phyloP scores from a whole-genome alignment of 2,113 vertebrate genomes.

The Pygoscelis antarcticus region DNA sequence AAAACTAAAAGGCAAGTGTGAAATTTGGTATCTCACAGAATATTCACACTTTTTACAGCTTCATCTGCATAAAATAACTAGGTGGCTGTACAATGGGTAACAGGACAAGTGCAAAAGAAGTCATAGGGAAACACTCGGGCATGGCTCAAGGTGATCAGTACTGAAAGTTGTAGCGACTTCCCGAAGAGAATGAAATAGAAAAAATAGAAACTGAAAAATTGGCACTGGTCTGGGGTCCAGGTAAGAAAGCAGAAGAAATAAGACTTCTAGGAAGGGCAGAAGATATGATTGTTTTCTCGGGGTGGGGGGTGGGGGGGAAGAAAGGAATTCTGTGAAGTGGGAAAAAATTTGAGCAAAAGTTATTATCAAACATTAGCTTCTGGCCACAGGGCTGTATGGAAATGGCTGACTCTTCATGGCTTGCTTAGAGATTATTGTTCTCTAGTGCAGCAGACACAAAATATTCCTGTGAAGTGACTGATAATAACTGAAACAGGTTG shows the following conservation, averaged over 20 bases:
- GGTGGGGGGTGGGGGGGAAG: accelerated
- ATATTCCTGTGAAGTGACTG: background rate
- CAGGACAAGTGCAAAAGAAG: background rate
- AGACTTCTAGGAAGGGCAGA: background rate
- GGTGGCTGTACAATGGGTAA: background rate
- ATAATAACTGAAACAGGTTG: background rate
- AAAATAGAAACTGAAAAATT: background rate
- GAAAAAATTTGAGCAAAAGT: background rate
- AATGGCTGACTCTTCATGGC: background rate
- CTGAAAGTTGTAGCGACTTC: background rate
- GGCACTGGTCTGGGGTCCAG: background rate
- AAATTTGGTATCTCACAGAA: background rate
- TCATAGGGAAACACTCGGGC: background rate
- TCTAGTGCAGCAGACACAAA: background rate
- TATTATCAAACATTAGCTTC: background rate
- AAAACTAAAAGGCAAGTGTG: background rate
- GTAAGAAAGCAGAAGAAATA: background rate
- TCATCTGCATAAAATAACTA: background rate
- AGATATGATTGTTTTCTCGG: background rate
- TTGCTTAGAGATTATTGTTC: background rate
- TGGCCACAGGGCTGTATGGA: background rate
- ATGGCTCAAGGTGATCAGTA: background rate
- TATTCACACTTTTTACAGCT: background rate
- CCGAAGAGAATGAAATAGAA: background rate
- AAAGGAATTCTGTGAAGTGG: too few species aligned